Conservation (phyloP, 2,888 invertebrate genomes). For the Mimas tiliae region DNA sequence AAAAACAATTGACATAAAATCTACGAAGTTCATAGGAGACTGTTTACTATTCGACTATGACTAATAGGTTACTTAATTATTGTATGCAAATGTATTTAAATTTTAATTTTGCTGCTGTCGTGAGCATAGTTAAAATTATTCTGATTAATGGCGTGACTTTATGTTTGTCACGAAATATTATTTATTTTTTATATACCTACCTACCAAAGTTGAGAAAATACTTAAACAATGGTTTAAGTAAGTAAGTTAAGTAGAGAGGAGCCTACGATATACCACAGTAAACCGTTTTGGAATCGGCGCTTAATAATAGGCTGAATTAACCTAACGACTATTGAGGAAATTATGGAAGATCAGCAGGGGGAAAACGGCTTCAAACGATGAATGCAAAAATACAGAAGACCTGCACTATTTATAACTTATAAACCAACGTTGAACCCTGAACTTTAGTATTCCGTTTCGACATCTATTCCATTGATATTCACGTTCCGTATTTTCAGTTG, state of each 20-base stretch:
- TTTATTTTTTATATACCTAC: not conserved
- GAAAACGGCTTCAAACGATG: not conserved
- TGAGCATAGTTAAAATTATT: not conserved
- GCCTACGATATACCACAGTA: not conserved
- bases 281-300: too few species aligned
- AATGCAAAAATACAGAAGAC: not conserved
- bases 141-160: not conserved
- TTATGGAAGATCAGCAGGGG: not conserved
- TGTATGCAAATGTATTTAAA: slow-evolving; percentile 6
- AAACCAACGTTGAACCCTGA: not conserved
- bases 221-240: not conserved
- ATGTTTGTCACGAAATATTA: not conserved
- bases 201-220: not conserved
- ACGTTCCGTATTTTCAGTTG: not conserved
- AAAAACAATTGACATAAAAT: not conserved
- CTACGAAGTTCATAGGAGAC: not conserved
- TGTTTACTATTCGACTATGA: slow-evolving; percentile 1
- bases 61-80: slow-evolving; percentile 2
- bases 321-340: slow-evolving; percentile 1
- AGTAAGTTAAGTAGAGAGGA: not conserved
- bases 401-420: not conserved
- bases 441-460: not conserved
- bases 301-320: not conserved
- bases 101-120: not conserved
- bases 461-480: not conserved